phyloP scores from a whole-genome alignment of 1,140 invertebrate genomes.

The Hyphantria cunea region DNA sequence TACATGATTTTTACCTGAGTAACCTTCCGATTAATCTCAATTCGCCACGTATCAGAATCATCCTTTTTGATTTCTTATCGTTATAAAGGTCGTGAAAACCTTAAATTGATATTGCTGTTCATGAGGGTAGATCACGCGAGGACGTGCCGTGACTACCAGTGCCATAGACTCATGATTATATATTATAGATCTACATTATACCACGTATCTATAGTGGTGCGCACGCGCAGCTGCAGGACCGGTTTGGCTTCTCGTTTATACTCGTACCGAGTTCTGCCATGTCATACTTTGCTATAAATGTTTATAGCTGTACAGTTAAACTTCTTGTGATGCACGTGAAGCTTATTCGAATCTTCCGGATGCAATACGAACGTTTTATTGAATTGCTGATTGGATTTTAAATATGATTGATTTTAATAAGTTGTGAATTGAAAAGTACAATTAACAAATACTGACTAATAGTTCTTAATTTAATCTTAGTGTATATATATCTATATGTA shows the following conservation, averaged over 20 bases:
- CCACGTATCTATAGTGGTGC: conserved; percentile 30
- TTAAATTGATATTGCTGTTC: conserved; percentile 32
- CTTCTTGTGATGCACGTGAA: background rate
- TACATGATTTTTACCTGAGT: too few species aligned
- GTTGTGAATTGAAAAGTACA: too few species aligned
- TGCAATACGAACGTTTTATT: background rate
- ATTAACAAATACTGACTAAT: too few species aligned
- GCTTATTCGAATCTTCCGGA: background rate
- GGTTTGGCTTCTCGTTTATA: conserved; percentile 52
- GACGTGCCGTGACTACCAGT: conserved; percentile 24
- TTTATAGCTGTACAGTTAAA: conserved; percentile 23
- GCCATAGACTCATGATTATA: conserved; percentile 11
- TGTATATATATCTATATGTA: too few species aligned
- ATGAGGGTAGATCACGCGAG: conserved; percentile 42
- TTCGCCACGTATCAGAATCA: conserved; percentile 21
- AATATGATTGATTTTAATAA: too few species aligned
- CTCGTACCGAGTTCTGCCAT: conserved; percentile 34
- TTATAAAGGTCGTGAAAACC: conserved; percentile 32
- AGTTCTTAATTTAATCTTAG: too few species aligned
- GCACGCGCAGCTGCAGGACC: conserved; percentile 71
- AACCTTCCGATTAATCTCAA: conserved; percentile 10
- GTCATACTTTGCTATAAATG: conserved; percentile 35
- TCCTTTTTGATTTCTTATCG: conserved; percentile 28
- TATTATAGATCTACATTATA: conserved; percentile 25
- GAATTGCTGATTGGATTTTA: background rate